Percentiles rank a stretch among this genome's conserved stretches.
These are phyloP conservation scores for Lutjanus argentimaculatus DNA, from an alignment of 2,797 vertebrate genomes.

Conservation along the genomic window DNA sequence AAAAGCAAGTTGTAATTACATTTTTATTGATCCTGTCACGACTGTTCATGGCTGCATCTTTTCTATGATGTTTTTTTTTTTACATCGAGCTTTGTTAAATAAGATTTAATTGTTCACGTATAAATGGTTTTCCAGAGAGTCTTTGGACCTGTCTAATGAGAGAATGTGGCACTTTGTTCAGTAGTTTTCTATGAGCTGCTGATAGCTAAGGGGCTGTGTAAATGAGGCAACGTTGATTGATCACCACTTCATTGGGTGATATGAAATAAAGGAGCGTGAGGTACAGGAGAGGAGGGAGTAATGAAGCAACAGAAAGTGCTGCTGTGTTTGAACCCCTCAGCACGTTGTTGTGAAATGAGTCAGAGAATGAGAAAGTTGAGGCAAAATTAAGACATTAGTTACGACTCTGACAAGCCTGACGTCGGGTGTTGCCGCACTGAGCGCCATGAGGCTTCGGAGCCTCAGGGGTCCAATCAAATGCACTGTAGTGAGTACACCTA, in stretches of 20 bases:
- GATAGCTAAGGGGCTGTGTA: slow-evolving; percentile 33
- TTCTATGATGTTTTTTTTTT: slow-evolving; percentile 16
- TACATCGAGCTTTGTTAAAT: slow-evolving; percentile 14
- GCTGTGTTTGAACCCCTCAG: slow-evolving; percentile 44
- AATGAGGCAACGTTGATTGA: slow-evolving; percentile 61
- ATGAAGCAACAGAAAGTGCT: slow-evolving; percentile 48
- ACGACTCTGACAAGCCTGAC: slow-evolving; percentile 14
- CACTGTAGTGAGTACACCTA: slow-evolving; percentile 39
- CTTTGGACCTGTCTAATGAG: slow-evolving; percentile 40
- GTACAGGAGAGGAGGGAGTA: slow-evolving; percentile 32
- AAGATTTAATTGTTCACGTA: slow-evolving; percentile 24
- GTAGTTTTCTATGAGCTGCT: slow-evolving; percentile 33
- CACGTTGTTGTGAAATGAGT: slow-evolving; percentile 56
- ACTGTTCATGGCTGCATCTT: not conserved
- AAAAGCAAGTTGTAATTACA: slow-evolving; percentile 4
- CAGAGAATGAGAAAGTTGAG: slow-evolving; percentile 57
- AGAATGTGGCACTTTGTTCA: slow-evolving; percentile 29
- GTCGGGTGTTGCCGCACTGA: slow-evolving; percentile 12
- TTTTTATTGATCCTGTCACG: slow-evolving; percentile 1
- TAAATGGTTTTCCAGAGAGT: slow-evolving; percentile 22
- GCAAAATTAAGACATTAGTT: slow-evolving; percentile 64
- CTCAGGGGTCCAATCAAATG: slow-evolving; percentile 63
- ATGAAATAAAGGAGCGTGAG: slow-evolving; percentile 51
- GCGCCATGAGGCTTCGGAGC: slow-evolving; percentile 11
- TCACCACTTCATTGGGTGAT: slow-evolving; percentile 56